Evolutionary conservation across 1,140 invertebrate species (phyloP), one percentile per base, ranked within the genome.

Genomic region (Polypedilum vanderplanki): DNA sequence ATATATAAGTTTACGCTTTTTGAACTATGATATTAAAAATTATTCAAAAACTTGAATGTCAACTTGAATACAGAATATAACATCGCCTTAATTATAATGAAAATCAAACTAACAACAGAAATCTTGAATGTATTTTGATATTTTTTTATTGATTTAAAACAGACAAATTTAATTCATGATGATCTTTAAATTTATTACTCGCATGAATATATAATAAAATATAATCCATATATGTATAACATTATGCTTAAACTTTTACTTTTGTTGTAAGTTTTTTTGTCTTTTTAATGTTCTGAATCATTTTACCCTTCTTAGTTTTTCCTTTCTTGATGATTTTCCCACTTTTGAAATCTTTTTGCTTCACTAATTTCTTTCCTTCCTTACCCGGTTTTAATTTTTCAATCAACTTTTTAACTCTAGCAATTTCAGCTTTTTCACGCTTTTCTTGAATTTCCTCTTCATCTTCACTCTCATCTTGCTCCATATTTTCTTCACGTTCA

Each of bases 401-500:
- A 70, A 70, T 70, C 7, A 70, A 20, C 20, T 18, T 22, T 18
- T 70, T 70, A 22, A 70, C 65, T 75, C 15, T 20, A 74, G 40
- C 64, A 7, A 8, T 65, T 3, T 76, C 18, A 18, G 41, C 9
- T 22, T 12, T 5, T 65, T 76, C 40, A 12, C 0, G 9, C 70
- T 76, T 74, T 41, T 76, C 74, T 75, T 80, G 76, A 10, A 76
- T 75, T 41, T 77, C 64, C 24, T 70, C 17, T 18, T 75, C 73
- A 70, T 70, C 65, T 20, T 18, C 65, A 70, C 17, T 20, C 17
- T 18, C 65, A 1, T 70, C 65, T 7, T 18, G 3, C 4, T 20
- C 20, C 20, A 20, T 22, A 9, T 18, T 22, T 8, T 70, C 65
- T 20, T 70, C 65, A 10, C 20, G 15, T 70, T 70, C 65, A 70